These are phyloP conservation scores for Liparis tanakae DNA, from an alignment of 2,797 vertebrate species.

Conservation along the genomic window DNA sequence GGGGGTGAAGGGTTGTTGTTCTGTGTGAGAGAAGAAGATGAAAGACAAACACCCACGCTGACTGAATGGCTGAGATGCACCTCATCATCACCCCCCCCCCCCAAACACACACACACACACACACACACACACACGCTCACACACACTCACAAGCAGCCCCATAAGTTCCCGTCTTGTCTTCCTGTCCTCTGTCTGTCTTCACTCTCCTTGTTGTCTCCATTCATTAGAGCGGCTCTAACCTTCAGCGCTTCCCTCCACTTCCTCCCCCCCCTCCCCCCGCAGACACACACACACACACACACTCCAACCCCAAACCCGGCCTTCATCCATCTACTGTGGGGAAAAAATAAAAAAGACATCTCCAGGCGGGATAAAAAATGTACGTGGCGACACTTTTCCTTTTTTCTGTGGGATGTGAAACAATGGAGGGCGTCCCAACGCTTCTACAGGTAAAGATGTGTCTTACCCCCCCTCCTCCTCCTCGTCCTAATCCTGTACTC, in stretches of 20 bases:
- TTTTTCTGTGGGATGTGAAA: conserved; percentile 14
- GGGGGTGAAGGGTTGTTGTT: conserved; percentile 47
- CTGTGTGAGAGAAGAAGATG: conserved; percentile 62
- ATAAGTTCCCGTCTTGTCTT: conserved; percentile 37
- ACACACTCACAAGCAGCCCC: conserved; percentile 30
- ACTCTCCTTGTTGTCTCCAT: conserved; percentile 55
- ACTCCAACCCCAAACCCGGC: neutral
- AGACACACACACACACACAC: too few species aligned
- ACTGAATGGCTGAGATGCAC: conserved; percentile 63
- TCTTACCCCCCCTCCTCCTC: conserved; percentile 17
- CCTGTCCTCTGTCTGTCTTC: conserved; percentile 46
- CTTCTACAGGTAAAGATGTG: conserved; percentile 63
- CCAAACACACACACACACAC: neutral
- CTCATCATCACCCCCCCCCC: conserved; percentile 24
- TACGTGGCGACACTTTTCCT: conserved; percentile 28
- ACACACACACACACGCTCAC: neutral
- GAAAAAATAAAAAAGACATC: conserved; percentile 65
- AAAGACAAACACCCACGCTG: conserved; percentile 72
- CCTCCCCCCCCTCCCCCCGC: conserved; percentile 3
- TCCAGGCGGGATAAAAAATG: conserved; percentile 62
- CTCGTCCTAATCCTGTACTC: conserved; percentile 29
- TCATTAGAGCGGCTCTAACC: conserved; percentile 58
- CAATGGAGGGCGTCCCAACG: conserved; percentile 50
- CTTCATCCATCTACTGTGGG: conserved; percentile 64
- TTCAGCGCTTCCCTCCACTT: conserved; percentile 13